Evolutionary conservation across 2,888 invertebrate species (phyloP), one percentile per base, ranked within the genome.

Genomic region (Melieria crassipennis): DNA sequence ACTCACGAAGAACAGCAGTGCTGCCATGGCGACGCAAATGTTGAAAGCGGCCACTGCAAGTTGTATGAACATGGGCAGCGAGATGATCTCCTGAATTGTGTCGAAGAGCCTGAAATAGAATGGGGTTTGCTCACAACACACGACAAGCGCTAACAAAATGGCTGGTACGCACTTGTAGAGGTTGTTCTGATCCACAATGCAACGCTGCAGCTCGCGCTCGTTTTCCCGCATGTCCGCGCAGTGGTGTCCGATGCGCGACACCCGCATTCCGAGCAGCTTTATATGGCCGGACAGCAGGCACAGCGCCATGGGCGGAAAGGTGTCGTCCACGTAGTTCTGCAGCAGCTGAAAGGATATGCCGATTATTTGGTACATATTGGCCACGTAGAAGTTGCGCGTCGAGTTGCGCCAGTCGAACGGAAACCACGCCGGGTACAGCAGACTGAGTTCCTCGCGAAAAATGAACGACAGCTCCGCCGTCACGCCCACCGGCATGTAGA

Each of bases 371-470:
- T 81, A 84, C 0, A 77, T 10, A 67, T 83, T 75, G 1, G 78
- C 79, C 4, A 78, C 62, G 16, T 73, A 77, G 58, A 74, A 83
- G 42, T 79, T 79, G 0, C 69, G 52, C 0, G 75, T 77, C 0
- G 78, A 79, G 6, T 71, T 66, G 0, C 69, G 48, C 80, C 81
- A 84, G 60, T 84, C 79, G 30, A 84, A 80, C 4, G 84, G 83
- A 64, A 84, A 77, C 79, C 80, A 80, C 6, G 76, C 83, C 4
- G 82, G 81, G 69, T 80, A 84, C 65, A 84, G 70, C 1, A 82
- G 70, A 4, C 71, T 73, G 0, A 77, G 77, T 5, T 77, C 70
- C 4, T 77, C 70, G 56, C 78, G 77, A 13, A 77, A 79, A 3
- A 79, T 46, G n/a, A 81, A 79, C 0, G 73, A 52, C 48, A 82